A percentile compares a stretch with the other conserved stretches of the same genome.
Evolutionary conservation across 92 coral and sea anemone species (phyloP).

Genomic region (Phenganax marumi): DNA sequence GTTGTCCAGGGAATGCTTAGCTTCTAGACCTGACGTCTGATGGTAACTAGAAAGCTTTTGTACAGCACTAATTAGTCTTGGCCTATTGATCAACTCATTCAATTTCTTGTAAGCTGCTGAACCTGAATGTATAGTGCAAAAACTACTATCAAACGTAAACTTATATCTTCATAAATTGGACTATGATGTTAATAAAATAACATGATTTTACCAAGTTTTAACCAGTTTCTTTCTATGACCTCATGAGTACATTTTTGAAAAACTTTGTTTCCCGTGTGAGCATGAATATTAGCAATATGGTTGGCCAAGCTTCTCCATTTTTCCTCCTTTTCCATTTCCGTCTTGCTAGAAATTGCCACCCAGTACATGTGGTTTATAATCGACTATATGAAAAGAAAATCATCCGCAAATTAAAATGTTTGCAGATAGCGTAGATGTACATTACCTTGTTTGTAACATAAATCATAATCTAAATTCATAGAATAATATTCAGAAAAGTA

Average conservation of each 20-base stretch:
- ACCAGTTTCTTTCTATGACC: background rate
- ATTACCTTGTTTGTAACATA: background rate
- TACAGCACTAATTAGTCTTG: background rate
- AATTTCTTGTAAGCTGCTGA: background rate
- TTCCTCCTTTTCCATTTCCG: background rate
- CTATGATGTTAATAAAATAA: background rate
- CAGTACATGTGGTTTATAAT: slow-evolving; percentile 18
- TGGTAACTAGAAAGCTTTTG: background rate
- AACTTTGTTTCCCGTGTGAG: background rate
- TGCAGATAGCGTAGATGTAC: background rate
- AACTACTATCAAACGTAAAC: background rate
- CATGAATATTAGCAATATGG: slow-evolving; percentile 10
- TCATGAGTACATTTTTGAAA: slow-evolving; percentile 7
- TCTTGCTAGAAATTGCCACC: slow-evolving; percentile 3
- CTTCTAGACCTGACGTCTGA: background rate
- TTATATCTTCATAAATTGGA: background rate
- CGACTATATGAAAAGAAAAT: background rate
- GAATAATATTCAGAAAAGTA: background rate
- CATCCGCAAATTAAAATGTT: background rate
- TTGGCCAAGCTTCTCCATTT: background rate
- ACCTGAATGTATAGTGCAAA: background rate
- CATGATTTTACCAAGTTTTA: background rate
- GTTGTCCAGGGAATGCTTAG: background rate
- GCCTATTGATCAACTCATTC: background rate
- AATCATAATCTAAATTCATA: background rate